These are phyloP conservation scores for Scophthalmus maximus DNA, from an alignment of 2,113 vertebrate genomes.

Conservation along the genomic window DNA sequence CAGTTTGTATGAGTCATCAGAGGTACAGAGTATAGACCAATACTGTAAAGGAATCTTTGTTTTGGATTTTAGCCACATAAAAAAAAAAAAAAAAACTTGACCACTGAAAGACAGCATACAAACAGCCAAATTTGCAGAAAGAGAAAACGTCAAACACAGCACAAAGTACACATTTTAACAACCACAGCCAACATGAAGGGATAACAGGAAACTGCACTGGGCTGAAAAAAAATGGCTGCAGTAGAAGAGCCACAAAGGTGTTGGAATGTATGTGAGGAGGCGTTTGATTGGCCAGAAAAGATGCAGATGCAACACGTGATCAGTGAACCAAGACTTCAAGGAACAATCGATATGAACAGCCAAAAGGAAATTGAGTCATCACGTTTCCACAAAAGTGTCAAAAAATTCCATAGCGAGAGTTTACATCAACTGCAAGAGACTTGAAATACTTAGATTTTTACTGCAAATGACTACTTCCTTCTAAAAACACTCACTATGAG, in stretches of 20 bases:
- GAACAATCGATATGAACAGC: neutral
- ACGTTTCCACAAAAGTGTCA: conserved; percentile 3
- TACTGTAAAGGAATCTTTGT: too few relatives aligned
- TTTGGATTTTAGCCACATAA: too few relatives aligned
- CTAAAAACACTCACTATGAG: neutral
- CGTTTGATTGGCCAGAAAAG: conserved; percentile 37
- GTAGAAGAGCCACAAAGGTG: conserved; percentile 32
- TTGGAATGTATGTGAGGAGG: conserved; percentile 9
- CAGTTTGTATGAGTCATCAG: too few relatives aligned
- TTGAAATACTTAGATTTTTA: too few relatives aligned
- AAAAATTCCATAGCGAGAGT: conserved; percentile 8
- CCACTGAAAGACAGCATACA: too few relatives aligned
- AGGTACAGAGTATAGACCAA: too few relatives aligned
- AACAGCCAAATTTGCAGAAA: neutral
- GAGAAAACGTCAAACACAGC: conserved; percentile 23
- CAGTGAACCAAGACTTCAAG: too few relatives aligned
- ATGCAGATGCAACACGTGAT: conserved; percentile 20
- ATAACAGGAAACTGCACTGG: too few relatives aligned
- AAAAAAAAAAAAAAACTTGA: too few relatives aligned
- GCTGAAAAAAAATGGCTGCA: conserved; percentile 39
- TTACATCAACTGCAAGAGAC: neutral
- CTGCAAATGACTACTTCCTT: neutral
- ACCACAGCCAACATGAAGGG: too few relatives aligned
- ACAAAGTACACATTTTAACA: too few relatives aligned
- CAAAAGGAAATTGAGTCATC: conserved; percentile 40